Evolutionary conservation across 2,888 invertebrate genomes (phyloP).

Genomic region (Callimorpha dominula): DNA sequence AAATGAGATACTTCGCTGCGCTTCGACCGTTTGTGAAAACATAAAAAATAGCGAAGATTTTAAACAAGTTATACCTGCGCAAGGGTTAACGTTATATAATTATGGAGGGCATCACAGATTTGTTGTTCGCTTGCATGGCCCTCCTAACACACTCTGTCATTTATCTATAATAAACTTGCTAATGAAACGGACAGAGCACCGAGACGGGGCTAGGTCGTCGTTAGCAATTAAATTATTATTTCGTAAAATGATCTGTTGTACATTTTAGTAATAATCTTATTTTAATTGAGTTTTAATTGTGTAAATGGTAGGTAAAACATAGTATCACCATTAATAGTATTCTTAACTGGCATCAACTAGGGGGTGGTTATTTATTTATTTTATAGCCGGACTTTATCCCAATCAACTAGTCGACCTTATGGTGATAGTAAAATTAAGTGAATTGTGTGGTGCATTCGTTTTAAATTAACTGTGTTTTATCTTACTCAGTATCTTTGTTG

Average conservation of each 20-base stretch:
- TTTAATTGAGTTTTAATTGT: too few relatives aligned
- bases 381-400: not conserved
- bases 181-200: constrained; percentile 27
- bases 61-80: not conserved
- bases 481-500: not conserved
- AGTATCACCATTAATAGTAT: too few relatives aligned
- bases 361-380: not conserved
- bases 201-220: constrained; percentile 16
- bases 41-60: not conserved
- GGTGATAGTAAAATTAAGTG: not conserved
- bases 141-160: constrained; percentile 36
- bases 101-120: constrained; percentile 15
- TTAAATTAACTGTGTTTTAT: not conserved
- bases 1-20: constrained; percentile 3
- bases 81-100: constrained; percentile 17
- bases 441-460: not conserved
- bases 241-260: constrained; percentile 1
- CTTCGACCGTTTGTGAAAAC: not conserved
- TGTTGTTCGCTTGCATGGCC: constrained; percentile 5
- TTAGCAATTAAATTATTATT: constrained; percentile 33
- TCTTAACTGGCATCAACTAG: not conserved
- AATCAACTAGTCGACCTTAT: not conserved
- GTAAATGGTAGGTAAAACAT: too few relatives aligned
- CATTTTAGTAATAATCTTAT: not conserved
- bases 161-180: constrained; percentile 46